Base-by-base conservation (phyloP, 2,797 vertebrate genomes). In the Decapterus maruadsi region DNA sequence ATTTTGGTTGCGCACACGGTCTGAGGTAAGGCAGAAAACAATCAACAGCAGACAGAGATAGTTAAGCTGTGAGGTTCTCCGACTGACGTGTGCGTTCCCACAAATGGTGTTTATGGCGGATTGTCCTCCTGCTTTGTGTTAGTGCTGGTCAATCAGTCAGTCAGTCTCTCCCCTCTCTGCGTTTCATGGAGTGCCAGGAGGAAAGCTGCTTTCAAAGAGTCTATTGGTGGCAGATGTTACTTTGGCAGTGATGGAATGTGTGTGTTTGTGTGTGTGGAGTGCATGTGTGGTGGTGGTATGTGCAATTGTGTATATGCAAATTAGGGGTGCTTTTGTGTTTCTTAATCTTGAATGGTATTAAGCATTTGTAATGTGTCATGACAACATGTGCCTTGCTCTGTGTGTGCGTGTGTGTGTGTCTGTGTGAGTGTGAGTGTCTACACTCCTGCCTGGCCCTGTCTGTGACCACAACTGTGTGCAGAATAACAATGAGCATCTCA, bases 401-500 rank as follows among this genome's bases (percentile, higher is more conserved):
- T 64, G 63, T 68, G 68, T 63, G 22, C 67, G 54, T 34, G 50
- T 68, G 66, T 73, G 8, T 17, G 51, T 34, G 34, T 34, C 1
- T 34, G 8, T 17, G 51, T 34, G 31, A 1, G 31, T 34, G 31
- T 6, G 31, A 5, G 8, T 19, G 51, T 34, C 45, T 53, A 77
- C 78, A 53, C 57, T 87, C 71, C 86, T 90, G 87, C 73, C 78
- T 92, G 87, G 59, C 51, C 85, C 87, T 79, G 89, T 89, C 92
- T 84, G 85, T 69, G 74, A 92, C 89, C 83, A 90, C 86, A 84
- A 62, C 53, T 87, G 94, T 95, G 95, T 88, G 60, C 59, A 90
- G 95, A 96, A 96, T 96, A 94, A 93, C 94, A 93, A 96, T 95
- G 94, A 95, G 80, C 80, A 69, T 86, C 69, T 89, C 72, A 68